A percentile compares a stretch with the other conserved stretches of the same genome.
Evolutionary conservation across 2,888 invertebrate species (phyloP).

Genomic region (Papilio protenor): DNA sequence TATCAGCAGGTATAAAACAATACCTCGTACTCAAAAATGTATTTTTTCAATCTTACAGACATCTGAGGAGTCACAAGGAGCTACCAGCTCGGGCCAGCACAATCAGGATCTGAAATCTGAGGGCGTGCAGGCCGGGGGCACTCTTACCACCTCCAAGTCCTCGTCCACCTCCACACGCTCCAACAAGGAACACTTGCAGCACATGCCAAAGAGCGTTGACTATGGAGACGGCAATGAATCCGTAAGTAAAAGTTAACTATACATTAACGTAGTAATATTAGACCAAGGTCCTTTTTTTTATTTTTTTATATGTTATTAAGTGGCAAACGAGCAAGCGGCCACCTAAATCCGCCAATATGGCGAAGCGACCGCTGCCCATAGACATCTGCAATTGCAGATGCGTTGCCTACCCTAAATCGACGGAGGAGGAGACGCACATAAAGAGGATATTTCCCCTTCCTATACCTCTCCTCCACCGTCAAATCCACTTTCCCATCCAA

Average conservation of each 20-base stretch:
- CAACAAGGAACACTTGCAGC: conserved; percentile 79
- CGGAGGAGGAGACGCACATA: too few species aligned
- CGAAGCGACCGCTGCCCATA: too few species aligned
- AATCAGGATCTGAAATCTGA: conserved; percentile 87
- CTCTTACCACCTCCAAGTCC: conserved; percentile 86
- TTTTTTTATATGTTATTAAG: too few species aligned
- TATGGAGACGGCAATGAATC: conserved; percentile 88
- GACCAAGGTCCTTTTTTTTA: neutral
- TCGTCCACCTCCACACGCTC: conserved; percentile 85
- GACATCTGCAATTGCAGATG: too few species aligned
- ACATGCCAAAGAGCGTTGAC: conserved; percentile 87
- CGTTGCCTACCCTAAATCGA: too few species aligned
- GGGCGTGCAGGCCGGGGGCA: conserved; percentile 93
- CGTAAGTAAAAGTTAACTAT: conserved; percentile 55
- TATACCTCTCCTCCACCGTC: too few species aligned
- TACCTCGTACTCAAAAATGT: neutral
- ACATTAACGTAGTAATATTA: neutral
- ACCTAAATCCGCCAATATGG: too few species aligned
- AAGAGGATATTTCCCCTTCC: too few species aligned
- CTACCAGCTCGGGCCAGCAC: conserved; percentile 66
- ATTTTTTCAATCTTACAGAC: conserved; percentile 59
- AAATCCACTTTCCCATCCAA: too few species aligned
- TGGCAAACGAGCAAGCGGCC: too few species aligned
- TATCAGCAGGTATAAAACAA: too few species aligned
- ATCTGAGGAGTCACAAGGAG: conserved; percentile 73